Conservation (phyloP, 2,888 invertebrate species). For the Pinctada fucata region DNA sequence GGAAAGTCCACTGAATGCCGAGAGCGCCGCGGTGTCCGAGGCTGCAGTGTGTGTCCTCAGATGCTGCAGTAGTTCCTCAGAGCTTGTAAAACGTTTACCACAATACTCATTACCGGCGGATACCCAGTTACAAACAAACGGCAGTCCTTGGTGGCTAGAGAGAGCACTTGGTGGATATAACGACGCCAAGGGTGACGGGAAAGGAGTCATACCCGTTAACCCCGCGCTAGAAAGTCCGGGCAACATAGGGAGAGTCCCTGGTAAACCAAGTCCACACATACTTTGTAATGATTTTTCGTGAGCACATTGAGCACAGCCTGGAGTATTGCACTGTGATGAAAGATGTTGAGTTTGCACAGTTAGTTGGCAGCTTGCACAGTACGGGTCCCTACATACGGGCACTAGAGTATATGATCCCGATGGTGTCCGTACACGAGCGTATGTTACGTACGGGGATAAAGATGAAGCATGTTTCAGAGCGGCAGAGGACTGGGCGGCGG, state of each 20-base stretch:
- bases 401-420: slow-evolving; percentile 88
- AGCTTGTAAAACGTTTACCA: slow-evolving; percentile 93
- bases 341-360: slow-evolving; percentile 84
- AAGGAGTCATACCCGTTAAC: slow-evolving; percentile 51
- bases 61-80: slow-evolving; percentile 95
- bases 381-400: slow-evolving; percentile 96
- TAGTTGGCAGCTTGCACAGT: slow-evolving; percentile 95
- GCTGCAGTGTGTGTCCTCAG: slow-evolving; percentile 89
- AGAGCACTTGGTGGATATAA: slow-evolving; percentile 65
- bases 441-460: slow-evolving; percentile 81
- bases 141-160: slow-evolving; percentile 61
- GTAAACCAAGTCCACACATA: slow-evolving; percentile 54
- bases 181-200: slow-evolving; percentile 54
- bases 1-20: slow-evolving; percentile 47
- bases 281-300: slow-evolving; percentile 82
- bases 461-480: slow-evolving; percentile 46
- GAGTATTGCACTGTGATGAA: slow-evolving; percentile 86
- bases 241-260: slow-evolving; percentile 47
- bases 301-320: slow-evolving; percentile 96
- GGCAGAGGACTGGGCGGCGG: slow-evolving; percentile 51
- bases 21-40: slow-evolving; percentile 46
- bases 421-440: slow-evolving; percentile 93
- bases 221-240: slow-evolving; percentile 46
- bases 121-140: slow-evolving; percentile 93
- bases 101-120: slow-evolving; percentile 89